phyloP scores from a whole-genome alignment of 2,113 vertebrate species.

The Thryonomys swinderianus region DNA sequence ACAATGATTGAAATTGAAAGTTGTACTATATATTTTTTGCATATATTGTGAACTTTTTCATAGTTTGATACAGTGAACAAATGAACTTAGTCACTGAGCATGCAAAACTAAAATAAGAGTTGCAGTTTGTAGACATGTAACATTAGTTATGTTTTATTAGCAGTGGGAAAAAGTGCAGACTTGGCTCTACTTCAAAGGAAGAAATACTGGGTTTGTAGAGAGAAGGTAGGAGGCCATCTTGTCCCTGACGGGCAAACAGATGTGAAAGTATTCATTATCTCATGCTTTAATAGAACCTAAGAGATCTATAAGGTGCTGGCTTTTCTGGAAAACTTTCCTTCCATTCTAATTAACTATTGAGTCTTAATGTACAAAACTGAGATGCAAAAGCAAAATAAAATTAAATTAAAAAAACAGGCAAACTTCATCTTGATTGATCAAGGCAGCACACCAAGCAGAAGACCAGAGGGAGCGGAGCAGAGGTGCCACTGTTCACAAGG shows the following conservation, averaged over 20 bases:
- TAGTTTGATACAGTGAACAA: background rate
- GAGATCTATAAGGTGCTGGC: background rate
- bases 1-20: background rate
- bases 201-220: background rate
- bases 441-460: background rate
- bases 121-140: background rate
- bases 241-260: background rate
- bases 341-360: background rate
- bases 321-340: background rate
- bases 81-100: background rate
- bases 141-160: background rate
- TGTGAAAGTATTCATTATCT: background rate
- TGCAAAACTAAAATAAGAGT: background rate
- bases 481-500: background rate
- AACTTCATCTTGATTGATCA: background rate
- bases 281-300: conserved; percentile 32
- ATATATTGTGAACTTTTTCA: background rate
- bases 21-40: background rate
- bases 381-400: background rate
- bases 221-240: background rate
- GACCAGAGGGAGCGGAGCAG: background rate
- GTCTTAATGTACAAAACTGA: conserved; percentile 2
- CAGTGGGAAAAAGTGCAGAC: background rate
- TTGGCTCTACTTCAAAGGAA: conserved; percentile 46
- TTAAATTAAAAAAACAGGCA: background rate